phyloP scores from a whole-genome alignment of 2,113 vertebrate species.

The Anseranas semipalmata region DNA sequence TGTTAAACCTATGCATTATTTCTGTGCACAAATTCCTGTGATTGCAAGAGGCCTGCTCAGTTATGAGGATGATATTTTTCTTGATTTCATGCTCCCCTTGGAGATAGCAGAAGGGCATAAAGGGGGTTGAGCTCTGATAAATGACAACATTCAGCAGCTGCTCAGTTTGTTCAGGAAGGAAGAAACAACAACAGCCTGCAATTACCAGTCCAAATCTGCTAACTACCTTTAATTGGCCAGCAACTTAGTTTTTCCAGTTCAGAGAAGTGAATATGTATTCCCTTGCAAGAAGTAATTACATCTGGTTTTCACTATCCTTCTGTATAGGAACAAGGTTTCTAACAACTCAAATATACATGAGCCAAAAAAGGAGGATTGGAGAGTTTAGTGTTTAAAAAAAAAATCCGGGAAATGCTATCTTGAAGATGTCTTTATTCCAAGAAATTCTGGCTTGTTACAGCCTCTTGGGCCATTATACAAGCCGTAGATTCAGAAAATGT shows the following conservation, averaged over 20 bases:
- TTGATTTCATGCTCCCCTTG: not conserved
- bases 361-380: not conserved
- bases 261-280: not conserved
- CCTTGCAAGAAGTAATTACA: not conserved
- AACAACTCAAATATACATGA: not conserved
- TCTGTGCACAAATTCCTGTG: not conserved
- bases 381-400: not conserved
- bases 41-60: not conserved
- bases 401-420: not conserved
- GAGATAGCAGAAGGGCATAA: not conserved
- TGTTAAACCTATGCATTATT: not conserved
- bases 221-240: constrained; percentile 25
- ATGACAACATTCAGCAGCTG: not conserved
- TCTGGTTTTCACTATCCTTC: not conserved
- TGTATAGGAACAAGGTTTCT: not conserved
- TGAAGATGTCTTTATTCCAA: not conserved
- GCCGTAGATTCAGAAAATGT: not conserved
- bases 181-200: not conserved
- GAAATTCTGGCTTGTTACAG: not conserved
- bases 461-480: not conserved
- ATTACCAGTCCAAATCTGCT: not conserved
- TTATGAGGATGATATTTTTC: not conserved
- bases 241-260: not conserved
- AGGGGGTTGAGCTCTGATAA: not conserved
- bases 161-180: not conserved